Percentiles rank a stretch among this genome's conserved stretches.
Evolutionary conservation across 2,797 vertebrate genomes (phyloP).

Genomic region (Todus mexicanus): DNA sequence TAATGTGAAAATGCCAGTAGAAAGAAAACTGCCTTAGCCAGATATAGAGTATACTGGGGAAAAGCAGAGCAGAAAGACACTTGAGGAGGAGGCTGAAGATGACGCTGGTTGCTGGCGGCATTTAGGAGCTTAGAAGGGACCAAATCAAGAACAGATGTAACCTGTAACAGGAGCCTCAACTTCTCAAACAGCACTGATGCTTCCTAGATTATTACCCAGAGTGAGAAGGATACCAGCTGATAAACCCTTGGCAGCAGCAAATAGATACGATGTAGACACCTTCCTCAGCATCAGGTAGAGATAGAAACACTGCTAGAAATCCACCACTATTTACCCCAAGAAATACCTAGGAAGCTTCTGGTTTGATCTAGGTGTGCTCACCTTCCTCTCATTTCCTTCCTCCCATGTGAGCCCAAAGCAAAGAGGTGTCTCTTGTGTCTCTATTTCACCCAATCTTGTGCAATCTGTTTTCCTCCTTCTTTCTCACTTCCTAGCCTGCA

Average conservation of each 20-base stretch:
- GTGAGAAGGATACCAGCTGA: neutral
- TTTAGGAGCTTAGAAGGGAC: neutral
- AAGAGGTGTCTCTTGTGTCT: neutral
- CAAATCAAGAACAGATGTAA: neutral
- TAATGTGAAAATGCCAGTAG: constrained; percentile 61
- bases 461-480: neutral
- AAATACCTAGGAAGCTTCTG: neutral
- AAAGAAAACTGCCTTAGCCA: constrained; percentile 36
- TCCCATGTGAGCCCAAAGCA: neutral
- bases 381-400: neutral
- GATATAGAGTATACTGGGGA: neutral
- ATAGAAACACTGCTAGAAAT: neutral
- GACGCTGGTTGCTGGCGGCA: neutral
- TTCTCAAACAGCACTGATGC: neutral
- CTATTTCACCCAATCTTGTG: neutral
- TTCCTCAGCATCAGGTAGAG: neutral
- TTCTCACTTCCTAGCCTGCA: neutral
- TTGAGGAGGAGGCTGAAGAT: neutral
- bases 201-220: neutral
- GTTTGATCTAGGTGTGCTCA: neutral
- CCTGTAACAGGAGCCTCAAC: neutral
- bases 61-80: neutral
- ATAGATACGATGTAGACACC: neutral
- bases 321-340: neutral
- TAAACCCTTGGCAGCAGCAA: neutral